phyloP scores from a whole-genome alignment of 2,113 vertebrate species.

The Ciconia boyciana region DNA sequence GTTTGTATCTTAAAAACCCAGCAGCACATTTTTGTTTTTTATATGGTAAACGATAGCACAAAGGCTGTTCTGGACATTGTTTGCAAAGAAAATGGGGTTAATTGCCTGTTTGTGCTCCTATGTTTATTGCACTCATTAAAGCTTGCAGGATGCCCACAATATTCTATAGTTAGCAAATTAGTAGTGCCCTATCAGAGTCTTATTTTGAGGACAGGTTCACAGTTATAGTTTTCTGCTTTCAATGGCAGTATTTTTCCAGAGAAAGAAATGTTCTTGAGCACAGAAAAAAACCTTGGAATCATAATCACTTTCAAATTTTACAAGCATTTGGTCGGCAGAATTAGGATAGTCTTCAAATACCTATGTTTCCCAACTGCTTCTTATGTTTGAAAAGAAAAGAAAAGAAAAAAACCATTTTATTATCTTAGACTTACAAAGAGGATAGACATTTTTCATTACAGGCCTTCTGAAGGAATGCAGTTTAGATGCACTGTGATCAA shows the following conservation, averaged over 20 bases:
- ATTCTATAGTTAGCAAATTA: neutral
- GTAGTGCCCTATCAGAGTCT: neutral
- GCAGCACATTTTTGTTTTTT: neutral
- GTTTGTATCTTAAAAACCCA: neutral
- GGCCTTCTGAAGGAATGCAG: neutral
- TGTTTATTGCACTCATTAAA: conserved; percentile 18
- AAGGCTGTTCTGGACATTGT: neutral
- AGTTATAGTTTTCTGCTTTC: neutral
- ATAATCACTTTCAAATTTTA: neutral
- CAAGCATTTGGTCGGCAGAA: neutral
- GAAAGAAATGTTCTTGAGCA: neutral
- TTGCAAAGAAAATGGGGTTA: neutral
- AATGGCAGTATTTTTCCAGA: neutral
- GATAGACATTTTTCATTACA: neutral
- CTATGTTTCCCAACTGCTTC: neutral
- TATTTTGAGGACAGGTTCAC: neutral
- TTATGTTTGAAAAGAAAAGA: neutral
- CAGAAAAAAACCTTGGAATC: neutral
- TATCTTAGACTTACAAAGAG: neutral
- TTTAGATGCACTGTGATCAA: conserved; percentile 1
- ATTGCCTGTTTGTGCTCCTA: neutral
- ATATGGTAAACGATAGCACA: neutral
- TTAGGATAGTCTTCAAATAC: neutral
- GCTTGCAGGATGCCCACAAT: neutral
- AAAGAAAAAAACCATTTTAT: neutral